These are phyloP conservation scores for Nephila pilipes DNA, from an alignment of 1,140 invertebrate genomes.

Conservation along the genomic window DNA sequence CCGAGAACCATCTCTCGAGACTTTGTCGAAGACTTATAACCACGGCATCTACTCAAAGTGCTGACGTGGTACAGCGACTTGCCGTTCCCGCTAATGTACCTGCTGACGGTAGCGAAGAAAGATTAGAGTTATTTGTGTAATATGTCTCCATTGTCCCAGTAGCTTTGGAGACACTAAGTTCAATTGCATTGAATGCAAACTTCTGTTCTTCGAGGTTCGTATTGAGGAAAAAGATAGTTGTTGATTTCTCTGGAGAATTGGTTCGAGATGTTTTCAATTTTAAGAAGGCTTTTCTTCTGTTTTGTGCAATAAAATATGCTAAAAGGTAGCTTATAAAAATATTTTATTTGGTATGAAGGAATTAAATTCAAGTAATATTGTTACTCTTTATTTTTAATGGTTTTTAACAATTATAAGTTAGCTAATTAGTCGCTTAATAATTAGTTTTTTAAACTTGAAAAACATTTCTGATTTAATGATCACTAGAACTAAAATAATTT, in stretches of 20 bases:
- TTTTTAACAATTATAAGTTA: no score
- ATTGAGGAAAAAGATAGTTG: neutral
- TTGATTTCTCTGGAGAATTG: neutral
- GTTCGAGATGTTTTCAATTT: no score
- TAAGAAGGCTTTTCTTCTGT: no score
- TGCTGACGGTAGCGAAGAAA: neutral
- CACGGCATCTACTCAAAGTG: neutral
- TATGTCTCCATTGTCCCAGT: conserved; percentile 21
- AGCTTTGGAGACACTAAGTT: neutral
- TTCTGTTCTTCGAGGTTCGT: neutral
- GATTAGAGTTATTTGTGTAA: conserved; percentile 44
- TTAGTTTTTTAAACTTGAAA: no score
- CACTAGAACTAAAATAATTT: no score
- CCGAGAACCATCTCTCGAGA: conserved; percentile 20
- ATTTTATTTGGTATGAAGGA: no score
- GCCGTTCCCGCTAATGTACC: conserved; percentile 34
- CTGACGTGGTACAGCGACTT: conserved; percentile 42
- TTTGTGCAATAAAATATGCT: no score
- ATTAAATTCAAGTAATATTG: no score
- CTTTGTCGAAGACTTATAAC: conserved; percentile 39
- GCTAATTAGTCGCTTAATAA: no score
- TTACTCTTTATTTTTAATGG: no score
- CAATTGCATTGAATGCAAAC: conserved; percentile 43
- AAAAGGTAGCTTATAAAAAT: no score
- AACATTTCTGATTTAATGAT: no score